Evolutionary conservation across 2,797 vertebrate species (phyloP), one percentile per base, ranked within the genome.

Genomic region (Clarias fuscus): DNA sequence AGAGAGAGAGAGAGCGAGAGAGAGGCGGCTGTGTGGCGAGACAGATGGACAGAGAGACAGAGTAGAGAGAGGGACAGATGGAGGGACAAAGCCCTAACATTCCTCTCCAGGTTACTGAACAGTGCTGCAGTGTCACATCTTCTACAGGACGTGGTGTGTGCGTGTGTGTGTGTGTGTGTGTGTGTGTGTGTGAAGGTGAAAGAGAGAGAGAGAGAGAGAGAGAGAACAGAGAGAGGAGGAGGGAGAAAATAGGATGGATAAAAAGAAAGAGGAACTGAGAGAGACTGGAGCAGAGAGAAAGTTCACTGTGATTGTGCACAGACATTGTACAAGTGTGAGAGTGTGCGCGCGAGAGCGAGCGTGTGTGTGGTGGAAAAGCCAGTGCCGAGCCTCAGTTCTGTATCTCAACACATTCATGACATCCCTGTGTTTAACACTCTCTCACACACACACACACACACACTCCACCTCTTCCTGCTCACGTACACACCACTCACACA

Each of bases 401-500:
- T 37, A 70, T 14, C 33, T 18, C 30, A 70, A 70, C 30, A 18
- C 68, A 70, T 24, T 11, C 40, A 40, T 2, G 10, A 37, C 33
- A 18, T 3, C 33, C 7, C 43, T 5, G 59, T 62, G 33, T 33
- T 33, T 33, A 33, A 68, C 48, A 59, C 83, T 85, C 88, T 56
- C 82, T 59, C 58, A 40, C 33, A 17, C 68, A 43, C 48, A 33
- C 59, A 40, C n/a, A 24, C 56, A 67, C 62, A 40, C 33, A 17
- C 68, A 43, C 48, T 67, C 59, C 43, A 81, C 70, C 82, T 73
- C 79, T 72, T 71, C 75, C 84, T 85, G 75, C 27, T 22, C 84
- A 85, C 76, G 76, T 85, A 79, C 22, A 43, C 84, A 79, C 84
- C 40, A 30, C 33, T 17, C 40, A 64, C 76, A 86, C 83, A 87